phyloP scores from a whole-genome alignment of 2,113 vertebrate genomes.

The Sinocyclocheilus anshuiensis region DNA sequence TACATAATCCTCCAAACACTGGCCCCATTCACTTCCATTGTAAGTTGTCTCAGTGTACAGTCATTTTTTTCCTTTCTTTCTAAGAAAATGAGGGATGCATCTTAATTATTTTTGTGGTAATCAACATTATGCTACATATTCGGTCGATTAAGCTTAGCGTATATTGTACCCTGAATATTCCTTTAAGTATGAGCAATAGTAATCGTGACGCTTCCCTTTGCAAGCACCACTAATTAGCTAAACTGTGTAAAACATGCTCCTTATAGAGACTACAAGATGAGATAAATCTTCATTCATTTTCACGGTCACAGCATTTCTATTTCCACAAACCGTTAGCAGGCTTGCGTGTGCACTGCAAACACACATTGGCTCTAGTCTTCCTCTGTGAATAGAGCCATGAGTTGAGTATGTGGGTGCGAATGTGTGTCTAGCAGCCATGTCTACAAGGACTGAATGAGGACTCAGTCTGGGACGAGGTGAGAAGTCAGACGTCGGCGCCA shows the following conservation, averaged over 20 bases:
- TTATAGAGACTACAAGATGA: not conserved
- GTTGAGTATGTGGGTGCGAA: slow-evolving; percentile 9
- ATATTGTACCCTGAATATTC: not conserved
- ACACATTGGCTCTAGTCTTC: not conserved
- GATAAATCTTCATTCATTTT: slow-evolving; percentile 4
- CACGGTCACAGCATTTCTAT: not conserved
- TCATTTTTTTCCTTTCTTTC: not conserved
- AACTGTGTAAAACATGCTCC: not conserved
- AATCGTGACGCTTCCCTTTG: not conserved
- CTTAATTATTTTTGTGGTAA: not conserved
- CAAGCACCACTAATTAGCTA: not conserved
- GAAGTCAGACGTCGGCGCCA: slow-evolving; percentile 11
- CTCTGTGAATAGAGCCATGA: not conserved
- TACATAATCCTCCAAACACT: not conserved
- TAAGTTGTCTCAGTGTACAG: not conserved
- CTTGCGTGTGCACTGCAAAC: not conserved
- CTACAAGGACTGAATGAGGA: not conserved
- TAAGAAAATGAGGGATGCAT: not conserved
- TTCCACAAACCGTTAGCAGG: not conserved
- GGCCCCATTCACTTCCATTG: not conserved
- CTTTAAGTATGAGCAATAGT: not conserved
- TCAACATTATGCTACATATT: not conserved
- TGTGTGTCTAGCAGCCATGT: slow-evolving; percentile 9
- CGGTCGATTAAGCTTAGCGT: not conserved
- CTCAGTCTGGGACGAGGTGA: slow-evolving; percentile 9